These are phyloP conservation scores for Cotesia chilonis DNA, from an alignment of 1,140 invertebrate species.

Conservation along the genomic window DNA sequence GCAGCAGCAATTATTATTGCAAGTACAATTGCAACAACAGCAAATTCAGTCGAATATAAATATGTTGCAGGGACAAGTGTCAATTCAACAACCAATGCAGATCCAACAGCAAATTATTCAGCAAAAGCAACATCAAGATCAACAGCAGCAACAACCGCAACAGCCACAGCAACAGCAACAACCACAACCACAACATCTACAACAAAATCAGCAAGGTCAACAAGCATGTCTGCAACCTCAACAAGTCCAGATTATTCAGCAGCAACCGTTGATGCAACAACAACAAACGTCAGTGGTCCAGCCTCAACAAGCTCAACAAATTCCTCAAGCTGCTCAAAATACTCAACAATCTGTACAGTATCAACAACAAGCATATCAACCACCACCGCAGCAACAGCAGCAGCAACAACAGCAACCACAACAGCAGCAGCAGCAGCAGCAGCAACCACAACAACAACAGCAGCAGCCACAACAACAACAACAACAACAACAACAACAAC, in stretches of 20 bases:
- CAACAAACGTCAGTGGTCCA: constrained; percentile 71
- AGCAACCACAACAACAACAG: constrained; percentile 51
- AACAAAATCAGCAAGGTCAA: constrained; percentile 54
- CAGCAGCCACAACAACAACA: constrained; percentile 54
- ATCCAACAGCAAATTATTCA: constrained; percentile 49
- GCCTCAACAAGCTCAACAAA: constrained; percentile 68
- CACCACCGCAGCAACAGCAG: constrained; percentile 55
- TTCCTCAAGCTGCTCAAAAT: constrained; percentile 63
- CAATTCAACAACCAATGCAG: constrained; percentile 38
- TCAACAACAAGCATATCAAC: constrained; percentile 58
- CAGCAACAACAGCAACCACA: constrained; percentile 65
- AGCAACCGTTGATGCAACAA: constrained; percentile 57
- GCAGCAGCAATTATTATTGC: constrained; percentile 69
- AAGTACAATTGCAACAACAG: constrained; percentile 66
- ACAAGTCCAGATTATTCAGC: constrained; percentile 60
- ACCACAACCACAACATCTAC: constrained; percentile 23
- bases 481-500: constrained; percentile 64
- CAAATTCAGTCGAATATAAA: constrained; percentile 49
- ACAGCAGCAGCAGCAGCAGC: constrained; percentile 64
- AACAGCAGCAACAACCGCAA: constrained; percentile 51
- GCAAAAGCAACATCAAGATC: constrained; percentile 64
- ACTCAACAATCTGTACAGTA: constrained; percentile 61
- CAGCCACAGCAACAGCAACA: constrained; percentile 30
- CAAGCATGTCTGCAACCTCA: constrained; percentile 59
- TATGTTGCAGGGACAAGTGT: constrained; percentile 37